A percentile compares a stretch with the other conserved stretches of the same genome.
phyloP scores from a whole-genome alignment of 1,140 invertebrate species.

The Bactericera cockerelli region DNA sequence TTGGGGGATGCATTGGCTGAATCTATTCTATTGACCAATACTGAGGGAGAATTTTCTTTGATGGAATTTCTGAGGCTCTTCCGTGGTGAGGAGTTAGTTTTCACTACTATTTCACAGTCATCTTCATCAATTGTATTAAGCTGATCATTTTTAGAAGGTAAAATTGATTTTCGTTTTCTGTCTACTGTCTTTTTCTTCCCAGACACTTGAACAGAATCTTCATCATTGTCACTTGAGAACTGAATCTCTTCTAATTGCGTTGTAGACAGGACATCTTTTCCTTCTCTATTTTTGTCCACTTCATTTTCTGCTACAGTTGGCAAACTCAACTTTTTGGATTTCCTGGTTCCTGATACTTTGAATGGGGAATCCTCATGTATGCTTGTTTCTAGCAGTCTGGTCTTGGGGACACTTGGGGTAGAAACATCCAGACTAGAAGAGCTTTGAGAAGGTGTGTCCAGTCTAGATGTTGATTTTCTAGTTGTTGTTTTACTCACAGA shows the following conservation, averaged over 20 bases:
- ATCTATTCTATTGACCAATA: no score
- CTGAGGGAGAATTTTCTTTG: no score
- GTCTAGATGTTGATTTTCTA: not conserved
- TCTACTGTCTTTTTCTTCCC: not conserved
- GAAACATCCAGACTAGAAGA: no score
- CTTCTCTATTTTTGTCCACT: not conserved
- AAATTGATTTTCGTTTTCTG: not conserved
- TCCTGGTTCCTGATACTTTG: not conserved
- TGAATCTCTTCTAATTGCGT: not conserved
- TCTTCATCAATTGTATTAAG: constrained; percentile 4
- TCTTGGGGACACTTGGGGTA: not conserved
- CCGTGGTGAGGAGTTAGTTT: no score
- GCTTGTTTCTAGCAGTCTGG: not conserved
- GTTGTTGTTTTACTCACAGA: not conserved
- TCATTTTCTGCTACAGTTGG: not conserved
- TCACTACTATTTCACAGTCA: not conserved
- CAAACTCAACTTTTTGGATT: not conserved
- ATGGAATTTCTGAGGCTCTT: no score
- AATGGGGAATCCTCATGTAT: not conserved
- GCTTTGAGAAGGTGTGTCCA: no score
- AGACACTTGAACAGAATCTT: not conserved
- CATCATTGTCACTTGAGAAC: not conserved
- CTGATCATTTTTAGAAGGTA: not conserved
- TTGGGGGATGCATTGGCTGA: no score
- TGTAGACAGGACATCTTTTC: not conserved